Conservation (phyloP, 1,140 invertebrate genomes). For the Polypedilum vanderplanki region DNA sequence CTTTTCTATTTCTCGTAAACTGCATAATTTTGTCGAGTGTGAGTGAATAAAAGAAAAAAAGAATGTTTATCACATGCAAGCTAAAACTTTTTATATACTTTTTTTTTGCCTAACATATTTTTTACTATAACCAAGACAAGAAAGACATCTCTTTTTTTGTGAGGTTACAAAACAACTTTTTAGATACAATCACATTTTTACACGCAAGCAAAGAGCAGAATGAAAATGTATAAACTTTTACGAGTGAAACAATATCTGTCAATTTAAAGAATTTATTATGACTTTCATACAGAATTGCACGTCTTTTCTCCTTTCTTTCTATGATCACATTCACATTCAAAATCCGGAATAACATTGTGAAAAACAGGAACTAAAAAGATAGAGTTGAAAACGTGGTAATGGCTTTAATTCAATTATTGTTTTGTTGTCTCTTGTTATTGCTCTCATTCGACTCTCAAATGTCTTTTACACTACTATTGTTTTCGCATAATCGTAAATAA, state of each 20-base stretch:
- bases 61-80: background rate
- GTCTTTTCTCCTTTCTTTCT: background rate
- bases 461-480: background rate
- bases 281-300: conserved; percentile 2
- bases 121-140: background rate
- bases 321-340: background rate
- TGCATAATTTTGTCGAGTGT: background rate
- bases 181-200: background rate
- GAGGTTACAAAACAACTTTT: too few species aligned
- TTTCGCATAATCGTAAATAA: background rate
- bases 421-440: background rate
- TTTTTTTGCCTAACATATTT: background rate
- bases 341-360: background rate
- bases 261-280: conserved; percentile 8
- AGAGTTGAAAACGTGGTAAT: background rate
- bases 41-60: background rate
- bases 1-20: too few species aligned
- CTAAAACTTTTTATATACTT: background rate
- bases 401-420: conserved; percentile 6
- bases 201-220: background rate
- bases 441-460: background rate
- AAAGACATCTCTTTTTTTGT: background rate
- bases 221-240: background rate
- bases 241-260: conserved; percentile 4
- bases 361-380: background rate